A percentile compares a stretch with the other conserved stretches of the same genome.
Evolutionary conservation across 1,140 invertebrate genomes (phyloP).

Genomic region (Leptoteleia sp.): DNA sequence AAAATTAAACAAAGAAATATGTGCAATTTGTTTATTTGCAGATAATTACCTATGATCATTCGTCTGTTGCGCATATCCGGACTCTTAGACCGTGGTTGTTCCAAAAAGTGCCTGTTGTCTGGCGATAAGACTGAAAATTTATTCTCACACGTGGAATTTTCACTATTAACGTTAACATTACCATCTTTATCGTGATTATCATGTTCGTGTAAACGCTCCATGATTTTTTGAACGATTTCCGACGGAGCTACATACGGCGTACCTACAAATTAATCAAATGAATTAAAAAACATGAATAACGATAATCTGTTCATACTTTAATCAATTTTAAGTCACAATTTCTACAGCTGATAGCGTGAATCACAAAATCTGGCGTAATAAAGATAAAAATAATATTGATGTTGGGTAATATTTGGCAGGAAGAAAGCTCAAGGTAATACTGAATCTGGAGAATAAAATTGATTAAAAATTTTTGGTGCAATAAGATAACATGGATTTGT

Average conservation of each 20-base stretch:
- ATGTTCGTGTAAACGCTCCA: slow-evolving; percentile 82
- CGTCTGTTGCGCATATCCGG: slow-evolving; percentile 79
- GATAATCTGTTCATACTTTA: too few relatives aligned
- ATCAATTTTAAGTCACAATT: slow-evolving; percentile 4
- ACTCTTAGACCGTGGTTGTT: slow-evolving; percentile 80
- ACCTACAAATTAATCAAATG: slow-evolving; percentile 69
- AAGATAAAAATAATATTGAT: not conserved
- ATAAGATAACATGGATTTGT: too few relatives aligned
- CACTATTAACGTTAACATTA: slow-evolving; percentile 45
- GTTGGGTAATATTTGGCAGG: not conserved
- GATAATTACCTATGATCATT: slow-evolving; percentile 79
- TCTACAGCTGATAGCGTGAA: slow-evolving; percentile 16
- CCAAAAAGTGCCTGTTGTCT: slow-evolving; percentile 82
- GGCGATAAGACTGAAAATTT: slow-evolving; percentile 80
- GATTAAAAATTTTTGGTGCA: too few relatives aligned
- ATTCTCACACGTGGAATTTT: slow-evolving; percentile 66
- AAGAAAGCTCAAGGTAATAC: slow-evolving; percentile 1
- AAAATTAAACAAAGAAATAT: too few relatives aligned
- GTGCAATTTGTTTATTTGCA: too few relatives aligned
- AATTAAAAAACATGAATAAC: not conserved
- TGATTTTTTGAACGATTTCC: slow-evolving; percentile 83
- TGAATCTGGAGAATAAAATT: too few relatives aligned
- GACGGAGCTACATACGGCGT: slow-evolving; percentile 82
- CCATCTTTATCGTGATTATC: slow-evolving; percentile 77
- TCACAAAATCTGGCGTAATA: slow-evolving; percentile 11